Base-by-base conservation (phyloP, 1,140 invertebrate genomes). In the Globodera rostochiensis region DNA sequence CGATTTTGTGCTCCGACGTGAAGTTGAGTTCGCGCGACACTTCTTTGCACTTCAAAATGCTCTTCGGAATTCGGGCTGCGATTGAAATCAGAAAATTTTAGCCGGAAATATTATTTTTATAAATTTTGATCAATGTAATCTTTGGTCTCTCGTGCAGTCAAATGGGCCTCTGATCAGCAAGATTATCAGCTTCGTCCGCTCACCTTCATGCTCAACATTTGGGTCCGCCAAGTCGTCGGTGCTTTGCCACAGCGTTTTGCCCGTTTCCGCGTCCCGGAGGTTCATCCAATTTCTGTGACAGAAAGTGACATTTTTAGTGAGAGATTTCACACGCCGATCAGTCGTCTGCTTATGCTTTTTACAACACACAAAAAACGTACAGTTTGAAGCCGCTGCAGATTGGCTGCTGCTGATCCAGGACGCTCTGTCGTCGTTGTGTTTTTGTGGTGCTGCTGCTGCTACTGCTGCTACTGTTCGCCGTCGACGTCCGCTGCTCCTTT, bases 21-120 rank as follows among this genome's bases (percentile, higher is more conserved):
- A 99, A 99, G 91, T 98, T 99, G 85, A 99, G 95, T 92, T 99
- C 97, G 83, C 97, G 92, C 0, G 96, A 98, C 19, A 99, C 95
- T 45, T 96, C 95, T 87, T 95, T 91, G 91, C 96, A 98, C 91
- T 97, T 95, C 53, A 99, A 91, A 85, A 99, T 98, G 88, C 94
- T 94, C 88, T 98, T 98, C 1, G 97, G 97, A 73, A 99, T 96
- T 82, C 94, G 92, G 3, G 96, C 97, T 92, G 82, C 57, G 84
- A 83, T 80, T 49, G 71, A 69, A 45, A 82, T 80, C 60, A 75
- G n/a, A 47, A 50, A 67, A 45, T 45, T 15, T 45, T 46, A n/a
- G 60, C 60, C 49, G n/a, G 49, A 80, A 19, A 15, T 13, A 64
- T 19, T 36, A 36, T 36, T 36, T 36, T 36, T 3, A 36, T 36